These are phyloP conservation scores for Nomada fabriciana DNA, from an alignment of 2,888 invertebrate species.

Conservation along the genomic window DNA sequence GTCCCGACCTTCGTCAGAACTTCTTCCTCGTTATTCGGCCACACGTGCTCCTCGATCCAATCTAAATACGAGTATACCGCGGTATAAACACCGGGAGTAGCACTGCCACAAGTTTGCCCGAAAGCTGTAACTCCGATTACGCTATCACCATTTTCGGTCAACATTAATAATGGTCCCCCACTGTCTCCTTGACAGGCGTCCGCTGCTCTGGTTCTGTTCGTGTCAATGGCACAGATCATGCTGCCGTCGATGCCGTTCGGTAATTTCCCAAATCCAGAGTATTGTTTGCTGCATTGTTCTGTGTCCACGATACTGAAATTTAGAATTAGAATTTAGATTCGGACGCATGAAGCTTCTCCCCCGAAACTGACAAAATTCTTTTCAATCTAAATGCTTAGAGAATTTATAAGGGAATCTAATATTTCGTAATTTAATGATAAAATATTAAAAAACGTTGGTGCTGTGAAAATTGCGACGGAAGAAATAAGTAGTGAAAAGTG, in stretches of 20 bases:
- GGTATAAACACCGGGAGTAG: slow-evolving; percentile 77
- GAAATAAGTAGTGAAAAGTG: too few species aligned
- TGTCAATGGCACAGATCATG: slow-evolving; percentile 77
- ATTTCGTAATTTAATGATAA: neutral
- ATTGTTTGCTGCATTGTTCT: slow-evolving; percentile 68
- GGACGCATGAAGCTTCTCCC: neutral
- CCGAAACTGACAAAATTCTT: neutral
- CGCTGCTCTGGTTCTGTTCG: slow-evolving; percentile 64
- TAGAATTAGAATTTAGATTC: neutral
- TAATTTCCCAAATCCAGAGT: slow-evolving; percentile 63
- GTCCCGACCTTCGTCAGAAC: neutral
- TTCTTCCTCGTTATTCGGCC: neutral
- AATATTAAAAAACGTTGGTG: too few species aligned
- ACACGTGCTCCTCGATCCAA: slow-evolving; percentile 80
- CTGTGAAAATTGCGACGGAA: too few species aligned
- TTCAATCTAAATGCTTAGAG: neutral
- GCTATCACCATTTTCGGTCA: slow-evolving; percentile 57
- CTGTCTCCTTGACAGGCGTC: slow-evolving; percentile 81
- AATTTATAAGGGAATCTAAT: too few species aligned
- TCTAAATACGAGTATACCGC: slow-evolving; percentile 76
- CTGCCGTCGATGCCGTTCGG: slow-evolving; percentile 74
- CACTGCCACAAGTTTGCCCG: slow-evolving; percentile 77
- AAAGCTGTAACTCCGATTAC: slow-evolving; percentile 79
- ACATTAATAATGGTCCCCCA: slow-evolving; percentile 78
- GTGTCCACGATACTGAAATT: slow-evolving; percentile 69